Evolutionary conservation across 30 jellyfish, hydroid and myxozoan species (phyloP), one percentile per base, ranked within the genome.

Genomic region (Chrysaora quinquecirrha): DNA sequence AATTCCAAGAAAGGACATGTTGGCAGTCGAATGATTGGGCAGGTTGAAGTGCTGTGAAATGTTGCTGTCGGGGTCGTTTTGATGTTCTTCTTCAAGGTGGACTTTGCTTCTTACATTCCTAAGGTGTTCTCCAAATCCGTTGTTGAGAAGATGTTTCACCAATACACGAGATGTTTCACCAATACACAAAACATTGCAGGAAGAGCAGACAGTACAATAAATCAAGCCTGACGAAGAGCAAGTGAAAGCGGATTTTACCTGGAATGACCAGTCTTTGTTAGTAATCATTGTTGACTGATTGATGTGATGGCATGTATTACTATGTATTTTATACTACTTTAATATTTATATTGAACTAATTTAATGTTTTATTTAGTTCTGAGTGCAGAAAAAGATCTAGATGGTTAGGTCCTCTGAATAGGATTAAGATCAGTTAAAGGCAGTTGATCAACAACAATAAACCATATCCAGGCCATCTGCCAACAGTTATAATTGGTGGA

Each of bases 81-180:
- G 48, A n/a, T 64, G 76, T 31, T 28, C 21, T n/a, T 29, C 76
- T 4, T 64, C 21, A 10, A 64, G 48, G 28, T 64, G 76, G 48
- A 28, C 4, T 28, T 64, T 28, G 48, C 9, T 22, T 20, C 48
- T 64, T 47, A 20, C 48, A 64, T 64, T 64, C 3, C 76, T 47
- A 47, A 64, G 21, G 21, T 64, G 76, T 64, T 64, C 76, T 2
- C 76, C 76, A 29, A 28, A 64, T 64, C 76, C 28, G 11, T 23
- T 64, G 21, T 64, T 64, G 4, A 22, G 9, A 9, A 6, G 58
- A 6, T 16, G 9, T 9, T 9, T 6, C 9, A 16, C 16, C 16
- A 43, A 43, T 43, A 6, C 58, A 43, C 76, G 46, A 29, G 76
- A 64, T 18, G 76, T 64, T 64, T 64, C 76, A n/a, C 76, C 48